phyloP scores from a whole-genome alignment of 2,113 vertebrate species.

The Deroptyus accipitrinus region DNA sequence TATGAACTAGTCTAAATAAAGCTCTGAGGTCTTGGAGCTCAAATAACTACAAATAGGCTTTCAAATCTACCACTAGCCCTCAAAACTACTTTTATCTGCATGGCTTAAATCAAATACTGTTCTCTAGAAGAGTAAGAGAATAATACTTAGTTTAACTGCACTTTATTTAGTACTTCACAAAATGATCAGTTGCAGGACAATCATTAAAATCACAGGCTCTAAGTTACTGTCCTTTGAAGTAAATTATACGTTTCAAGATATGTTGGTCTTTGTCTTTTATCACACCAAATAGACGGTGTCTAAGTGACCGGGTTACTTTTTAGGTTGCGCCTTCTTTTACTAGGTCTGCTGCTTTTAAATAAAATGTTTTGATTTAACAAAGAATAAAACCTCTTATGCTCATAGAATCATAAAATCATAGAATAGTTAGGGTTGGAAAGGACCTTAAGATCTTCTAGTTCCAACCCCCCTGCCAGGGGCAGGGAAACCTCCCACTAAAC shows the following conservation, averaged over 20 bases:
- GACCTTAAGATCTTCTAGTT: no score
- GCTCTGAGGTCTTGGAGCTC: not conserved
- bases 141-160: conserved; percentile 28
- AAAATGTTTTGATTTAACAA: not conserved
- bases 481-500: no score
- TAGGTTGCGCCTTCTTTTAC: not conserved
- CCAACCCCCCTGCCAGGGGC: no score
- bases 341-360: not conserved
- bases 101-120: not conserved
- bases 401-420: no score
- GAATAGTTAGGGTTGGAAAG: no score
- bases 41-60: not conserved
- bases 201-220: conserved; percentile 68
- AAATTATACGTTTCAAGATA: conserved; percentile 41
- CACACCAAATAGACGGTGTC: not conserved
- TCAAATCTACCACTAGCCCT: not conserved
- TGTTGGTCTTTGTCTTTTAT: conserved; percentile 50
- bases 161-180: conserved; percentile 56
- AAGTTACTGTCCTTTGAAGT: conserved; percentile 41
- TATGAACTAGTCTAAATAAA: not conserved
- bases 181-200: conserved; percentile 60
- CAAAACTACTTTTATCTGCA: not conserved
- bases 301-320: not conserved
- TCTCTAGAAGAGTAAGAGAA: not conserved
- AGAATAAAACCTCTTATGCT: not conserved